A percentile compares a stretch with the other conserved stretches of the same genome.
These are phyloP conservation scores for Planiliza haematocheilus DNA, from an alignment of 2,113 vertebrate genomes.

Conservation along the genomic window DNA sequence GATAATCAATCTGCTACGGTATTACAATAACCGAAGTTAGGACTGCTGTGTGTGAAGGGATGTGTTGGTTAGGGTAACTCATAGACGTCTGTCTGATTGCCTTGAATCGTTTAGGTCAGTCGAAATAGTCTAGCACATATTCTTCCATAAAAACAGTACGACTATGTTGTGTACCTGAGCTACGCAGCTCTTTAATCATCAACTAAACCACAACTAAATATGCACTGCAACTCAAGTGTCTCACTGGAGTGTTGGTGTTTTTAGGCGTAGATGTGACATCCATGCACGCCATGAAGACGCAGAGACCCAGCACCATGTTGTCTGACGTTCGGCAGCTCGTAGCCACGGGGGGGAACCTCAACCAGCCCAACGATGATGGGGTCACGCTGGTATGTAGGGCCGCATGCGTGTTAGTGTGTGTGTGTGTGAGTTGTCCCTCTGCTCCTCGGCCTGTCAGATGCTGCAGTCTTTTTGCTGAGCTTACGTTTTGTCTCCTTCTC, in stretches of 20 bases:
- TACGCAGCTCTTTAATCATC: too few relatives aligned
- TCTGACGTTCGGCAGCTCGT: constrained; percentile 89
- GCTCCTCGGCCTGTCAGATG: not conserved
- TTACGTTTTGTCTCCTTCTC: not conserved
- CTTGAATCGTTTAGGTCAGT: not conserved
- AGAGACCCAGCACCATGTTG: constrained; percentile 89
- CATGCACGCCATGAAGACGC: constrained; percentile 87
- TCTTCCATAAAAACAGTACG: too few relatives aligned
- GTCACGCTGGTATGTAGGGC: constrained; percentile 89
- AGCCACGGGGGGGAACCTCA: constrained; percentile 84
- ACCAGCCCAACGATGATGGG: constrained; percentile 89
- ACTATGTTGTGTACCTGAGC: too few relatives aligned
- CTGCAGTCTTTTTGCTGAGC: not conserved
- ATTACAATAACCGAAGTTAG: constrained; percentile 28
- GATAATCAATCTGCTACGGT: constrained; percentile 47
- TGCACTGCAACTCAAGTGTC: not conserved
- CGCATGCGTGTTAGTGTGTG: not conserved
- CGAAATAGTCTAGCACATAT: too few relatives aligned
- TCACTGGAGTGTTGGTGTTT: constrained; percentile 7
- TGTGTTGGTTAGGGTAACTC: constrained; percentile 8
- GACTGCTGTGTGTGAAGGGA: constrained; percentile 8
- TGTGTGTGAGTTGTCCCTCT: constrained; percentile 6
- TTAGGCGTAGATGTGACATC: constrained; percentile 90
- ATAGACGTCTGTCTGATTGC: constrained; percentile 5
- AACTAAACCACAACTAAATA: not conserved